Conservation (phyloP, 2,888 invertebrate species). For the Calameuta filiformis region DNA sequence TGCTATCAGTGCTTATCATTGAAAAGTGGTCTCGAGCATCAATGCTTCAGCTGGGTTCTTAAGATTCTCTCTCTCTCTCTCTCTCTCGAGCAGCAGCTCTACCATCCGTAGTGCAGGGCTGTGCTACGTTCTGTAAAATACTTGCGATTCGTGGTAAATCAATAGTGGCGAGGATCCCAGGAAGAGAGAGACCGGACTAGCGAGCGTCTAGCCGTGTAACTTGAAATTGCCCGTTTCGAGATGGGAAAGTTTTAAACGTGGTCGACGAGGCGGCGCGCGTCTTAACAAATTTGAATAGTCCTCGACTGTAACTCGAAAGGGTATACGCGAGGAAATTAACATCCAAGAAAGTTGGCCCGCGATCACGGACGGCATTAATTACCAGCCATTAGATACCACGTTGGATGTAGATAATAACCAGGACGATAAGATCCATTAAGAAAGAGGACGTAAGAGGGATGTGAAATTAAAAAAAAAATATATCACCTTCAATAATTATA, state of each 20-base stretch:
- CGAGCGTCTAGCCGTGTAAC: background rate
- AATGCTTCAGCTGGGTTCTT: background rate
- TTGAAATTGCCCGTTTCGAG: background rate
- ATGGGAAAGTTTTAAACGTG: slow-evolving; percentile 4
- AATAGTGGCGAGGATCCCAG: background rate
- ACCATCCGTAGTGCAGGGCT: background rate
- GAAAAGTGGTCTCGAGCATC: background rate
- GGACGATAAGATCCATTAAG: background rate
- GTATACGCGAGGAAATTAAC: background rate
- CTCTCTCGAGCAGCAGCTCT: background rate
- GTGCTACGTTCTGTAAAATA: background rate
- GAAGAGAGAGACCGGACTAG: background rate
- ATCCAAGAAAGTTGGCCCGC: background rate
- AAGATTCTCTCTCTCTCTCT: background rate
- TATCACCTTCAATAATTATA: background rate
- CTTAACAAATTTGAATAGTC: slow-evolving; percentile 6
- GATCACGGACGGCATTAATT: slow-evolving; percentile 5
- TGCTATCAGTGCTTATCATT: background rate
- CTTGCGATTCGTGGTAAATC: background rate
- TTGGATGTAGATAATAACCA: background rate
- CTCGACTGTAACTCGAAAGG: background rate
- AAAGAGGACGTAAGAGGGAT: background rate
- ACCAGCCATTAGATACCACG: background rate
- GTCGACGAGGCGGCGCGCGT: slow-evolving; percentile 2
- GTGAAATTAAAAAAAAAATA: background rate